Evolutionary conservation across 2,888 invertebrate genomes (phyloP).

Genomic region (Clunio marinus): DNA sequence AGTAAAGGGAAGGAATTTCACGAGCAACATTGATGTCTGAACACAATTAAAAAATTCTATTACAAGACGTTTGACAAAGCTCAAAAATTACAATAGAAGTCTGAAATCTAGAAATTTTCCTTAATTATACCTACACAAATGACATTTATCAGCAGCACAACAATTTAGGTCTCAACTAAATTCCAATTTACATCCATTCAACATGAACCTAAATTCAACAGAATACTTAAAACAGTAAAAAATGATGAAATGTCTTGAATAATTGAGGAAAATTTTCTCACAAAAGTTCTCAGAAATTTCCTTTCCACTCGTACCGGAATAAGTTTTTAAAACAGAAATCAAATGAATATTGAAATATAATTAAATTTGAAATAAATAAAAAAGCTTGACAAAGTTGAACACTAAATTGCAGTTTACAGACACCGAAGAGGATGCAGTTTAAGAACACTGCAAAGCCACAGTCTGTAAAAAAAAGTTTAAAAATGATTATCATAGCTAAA

Average conservation of each 20-base stretch:
- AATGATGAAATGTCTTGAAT: not conserved
- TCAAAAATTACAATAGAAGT: not conserved
- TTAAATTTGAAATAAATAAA: not conserved
- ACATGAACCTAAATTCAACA: not conserved
- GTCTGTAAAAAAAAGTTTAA: conserved; percentile 12
- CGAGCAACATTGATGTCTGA: not conserved
- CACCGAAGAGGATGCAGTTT: not conserved
- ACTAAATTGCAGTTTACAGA: conserved; percentile 29
- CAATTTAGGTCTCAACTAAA: not conserved
- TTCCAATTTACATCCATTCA: not conserved
- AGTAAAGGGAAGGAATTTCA: not conserved
- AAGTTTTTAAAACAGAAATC: not conserved
- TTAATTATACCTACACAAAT: not conserved
- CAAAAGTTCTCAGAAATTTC: not conserved
- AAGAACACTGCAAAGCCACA: not conserved
- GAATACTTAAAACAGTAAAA: not conserved
- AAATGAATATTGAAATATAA: not conserved
- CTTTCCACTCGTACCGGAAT: not conserved
- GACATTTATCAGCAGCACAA: not conserved
- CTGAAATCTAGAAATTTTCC: not conserved
- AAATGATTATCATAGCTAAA: conserved; percentile 13
- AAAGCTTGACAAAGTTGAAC: too few species aligned
- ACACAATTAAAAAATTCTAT: not conserved
- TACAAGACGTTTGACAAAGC: not conserved
- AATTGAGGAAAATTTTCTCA: not conserved